A percentile compares a stretch with the other conserved stretches of the same genome.
Conservation (phyloP, 2,797 vertebrate genomes). For the Sciaenops ocellatus region DNA sequence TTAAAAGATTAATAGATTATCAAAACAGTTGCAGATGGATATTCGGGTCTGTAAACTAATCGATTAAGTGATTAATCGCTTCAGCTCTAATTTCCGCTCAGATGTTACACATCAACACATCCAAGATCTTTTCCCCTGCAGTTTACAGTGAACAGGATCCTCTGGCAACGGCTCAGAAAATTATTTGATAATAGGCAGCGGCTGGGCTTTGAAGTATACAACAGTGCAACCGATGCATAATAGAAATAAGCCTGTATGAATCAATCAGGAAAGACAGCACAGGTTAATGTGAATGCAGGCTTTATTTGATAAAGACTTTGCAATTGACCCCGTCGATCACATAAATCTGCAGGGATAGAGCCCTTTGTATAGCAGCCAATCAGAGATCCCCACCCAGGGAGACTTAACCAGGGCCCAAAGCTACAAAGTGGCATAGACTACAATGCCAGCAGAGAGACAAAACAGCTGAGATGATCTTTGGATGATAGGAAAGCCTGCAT, state of each 20-base stretch:
- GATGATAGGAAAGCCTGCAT: neutral
- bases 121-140: neutral
- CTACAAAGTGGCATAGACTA: neutral
- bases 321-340: neutral
- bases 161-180: neutral
- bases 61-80: neutral
- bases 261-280: neutral
- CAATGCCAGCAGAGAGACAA: neutral
- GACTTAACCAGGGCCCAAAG: neutral
- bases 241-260: neutral
- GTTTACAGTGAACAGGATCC: neutral
- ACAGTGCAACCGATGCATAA: no score
- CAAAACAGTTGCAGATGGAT: no score
- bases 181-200: neutral
- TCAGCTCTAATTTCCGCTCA: neutral
- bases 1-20: neutral
- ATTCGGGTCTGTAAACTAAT: neutral
- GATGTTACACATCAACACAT: neutral
- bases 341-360: neutral
- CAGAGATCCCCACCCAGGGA: neutral
- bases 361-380: neutral
- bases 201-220: neutral
- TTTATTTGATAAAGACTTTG: slow-evolving; percentile 9
- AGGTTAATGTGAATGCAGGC: neutral
- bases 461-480: neutral